These are phyloP conservation scores for Exephanes ischioxanthus DNA, from an alignment of 2,888 invertebrate species.

Conservation along the genomic window DNA sequence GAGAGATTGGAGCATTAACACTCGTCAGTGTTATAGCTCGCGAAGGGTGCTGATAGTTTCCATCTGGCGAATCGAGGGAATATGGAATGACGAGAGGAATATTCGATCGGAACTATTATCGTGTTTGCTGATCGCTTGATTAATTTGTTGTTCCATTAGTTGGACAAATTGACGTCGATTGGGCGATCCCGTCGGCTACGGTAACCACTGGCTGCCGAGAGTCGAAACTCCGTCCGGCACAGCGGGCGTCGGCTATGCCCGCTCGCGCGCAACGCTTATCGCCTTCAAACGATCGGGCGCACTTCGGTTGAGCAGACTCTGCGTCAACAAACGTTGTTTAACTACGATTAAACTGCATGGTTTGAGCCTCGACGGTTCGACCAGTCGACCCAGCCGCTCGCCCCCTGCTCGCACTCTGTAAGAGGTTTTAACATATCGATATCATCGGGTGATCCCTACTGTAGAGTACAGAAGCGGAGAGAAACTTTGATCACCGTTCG, in stretches of 20 bases:
- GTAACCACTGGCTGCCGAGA: conserved; percentile 15
- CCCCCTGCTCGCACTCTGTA: background rate
- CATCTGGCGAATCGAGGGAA: background rate
- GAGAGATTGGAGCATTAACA: conserved; percentile 58
- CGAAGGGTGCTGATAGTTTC: conserved; percentile 34
- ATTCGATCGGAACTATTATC: conserved; percentile 52
- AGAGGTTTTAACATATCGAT: conserved; percentile 37
- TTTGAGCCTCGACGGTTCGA: background rate
- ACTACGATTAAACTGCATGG: conserved; percentile 41
- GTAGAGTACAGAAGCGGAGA: conserved; percentile 1
- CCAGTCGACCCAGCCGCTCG: background rate
- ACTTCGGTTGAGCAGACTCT: conserved; percentile 21
- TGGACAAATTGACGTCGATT: conserved; percentile 62
- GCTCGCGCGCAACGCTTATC: conserved; percentile 34
- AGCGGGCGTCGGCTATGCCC: background rate
- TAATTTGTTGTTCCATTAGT: conserved; percentile 64
- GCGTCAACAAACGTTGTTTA: conserved; percentile 54
- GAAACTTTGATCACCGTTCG: background rate
- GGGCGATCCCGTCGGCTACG: conserved; percentile 12
- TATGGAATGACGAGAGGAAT: conserved; percentile 26
- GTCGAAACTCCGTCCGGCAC: background rate
- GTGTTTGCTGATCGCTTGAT: conserved; percentile 58
- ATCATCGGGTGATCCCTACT: conserved; percentile 21
- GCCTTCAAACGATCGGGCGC: conserved; percentile 34
- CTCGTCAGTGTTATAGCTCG: conserved; percentile 33